Conservation (phyloP, 1,140 invertebrate genomes). For the Copidosoma floridanum region DNA sequence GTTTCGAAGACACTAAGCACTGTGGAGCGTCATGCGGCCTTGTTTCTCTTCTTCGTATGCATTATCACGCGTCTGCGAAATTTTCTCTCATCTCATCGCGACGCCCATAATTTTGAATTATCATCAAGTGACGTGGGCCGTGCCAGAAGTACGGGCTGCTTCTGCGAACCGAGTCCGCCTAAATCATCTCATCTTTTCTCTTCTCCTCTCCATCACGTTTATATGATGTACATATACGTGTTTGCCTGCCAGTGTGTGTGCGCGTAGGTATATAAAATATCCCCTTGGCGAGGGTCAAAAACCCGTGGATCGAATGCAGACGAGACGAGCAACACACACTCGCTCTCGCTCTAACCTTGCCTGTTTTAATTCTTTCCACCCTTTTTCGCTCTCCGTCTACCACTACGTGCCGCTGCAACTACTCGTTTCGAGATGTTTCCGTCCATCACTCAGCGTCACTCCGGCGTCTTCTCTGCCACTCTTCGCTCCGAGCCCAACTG, state of each 20-base stretch:
- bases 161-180: neutral
- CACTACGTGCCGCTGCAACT: neutral
- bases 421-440: constrained; percentile 35
- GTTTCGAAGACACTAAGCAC: too few relatives aligned
- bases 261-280: too few relatives aligned
- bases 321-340: neutral
- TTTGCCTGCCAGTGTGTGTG: neutral
- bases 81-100: too few relatives aligned
- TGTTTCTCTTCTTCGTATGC: too few relatives aligned
- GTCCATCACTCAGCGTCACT: constrained; percentile 50
- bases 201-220: neutral
- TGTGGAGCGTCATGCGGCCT: too few relatives aligned
- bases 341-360: constrained; percentile 18
- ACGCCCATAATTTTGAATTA: constrained; percentile 17
- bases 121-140: constrained; percentile 1
- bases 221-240: constrained; percentile 3
- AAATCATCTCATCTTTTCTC: constrained; percentile 15
- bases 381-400: neutral
- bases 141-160: constrained; percentile 15
- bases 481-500: constrained; percentile 5
- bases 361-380: constrained; percentile 17
- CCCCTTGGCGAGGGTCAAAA: too few relatives aligned
- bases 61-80: too few relatives aligned
- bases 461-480: constrained; percentile 14
- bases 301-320: constrained; percentile 20